Base-by-base conservation (phyloP, 1,140 invertebrate genomes). In the Nixonia krombeini region DNA sequence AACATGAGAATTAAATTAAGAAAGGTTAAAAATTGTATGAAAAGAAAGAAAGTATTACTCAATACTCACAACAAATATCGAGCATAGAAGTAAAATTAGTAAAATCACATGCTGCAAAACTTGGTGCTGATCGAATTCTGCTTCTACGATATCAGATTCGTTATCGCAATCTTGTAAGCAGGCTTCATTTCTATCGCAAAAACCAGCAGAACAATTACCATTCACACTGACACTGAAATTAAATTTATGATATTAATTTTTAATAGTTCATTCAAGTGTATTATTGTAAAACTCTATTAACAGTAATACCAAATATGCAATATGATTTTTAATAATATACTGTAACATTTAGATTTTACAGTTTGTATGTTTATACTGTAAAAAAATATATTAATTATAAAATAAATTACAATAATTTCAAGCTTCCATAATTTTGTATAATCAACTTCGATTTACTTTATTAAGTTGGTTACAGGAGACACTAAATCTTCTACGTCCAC, bases 1-100 rank as follows among this genome's bases (percentile, higher is more conserved):
- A n/a, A n/a, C n/a, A n/a, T n/a, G n/a, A n/a, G n/a, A n/a, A n/a
- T n/a, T n/a, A n/a, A n/a, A n/a, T n/a, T n/a, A n/a, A n/a, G n/a
- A n/a, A n/a, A n/a, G n/a, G n/a, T n/a, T n/a, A n/a, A n/a, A n/a
- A n/a, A n/a, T n/a, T n/a, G 21, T 21, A 21, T 21, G 2, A 6
- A 21, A 21, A 3, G 21, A 21, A 21, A 21, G 6, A 21, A 21
- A 3, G 21, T 6, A 21, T 21, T 21, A 21, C 21, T 21, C 5
- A 18, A 15, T 15, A 75, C 91, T 89, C 80, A 94, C 93, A 69
- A 96, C 90, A 84, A 96, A 95, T 92, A 97, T 96, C 10, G 93
- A 94, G 35, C 91, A 90, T 16, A 90, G 85, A 49, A 96, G 85
- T 0, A 94, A 84, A 26, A 98, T 90, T 7, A 97, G 80, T n/a